Base-by-base conservation (phyloP, 2,797 vertebrate genomes). In the Rhinella marina region DNA sequence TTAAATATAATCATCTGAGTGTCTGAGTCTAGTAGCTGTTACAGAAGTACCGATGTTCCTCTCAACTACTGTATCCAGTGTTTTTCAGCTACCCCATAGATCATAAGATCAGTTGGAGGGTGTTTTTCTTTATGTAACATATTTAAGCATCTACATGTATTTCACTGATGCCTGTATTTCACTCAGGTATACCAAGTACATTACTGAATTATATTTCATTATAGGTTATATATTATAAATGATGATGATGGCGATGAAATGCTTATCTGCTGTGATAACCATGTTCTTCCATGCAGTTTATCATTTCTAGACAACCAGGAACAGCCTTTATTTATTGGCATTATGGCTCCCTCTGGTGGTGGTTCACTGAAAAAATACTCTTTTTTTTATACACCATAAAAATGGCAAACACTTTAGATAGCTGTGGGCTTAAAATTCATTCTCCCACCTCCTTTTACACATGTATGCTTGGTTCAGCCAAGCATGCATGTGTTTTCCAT, bases 291-390 rank as follows among this genome's bases (percentile, higher is more conserved):
- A 72, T 72, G 7, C 19, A 9, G 68, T 19, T 7, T 73, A 73
- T 73, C 8, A 73, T 10, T 32, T 48, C 1, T 48, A 19, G 29
- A n/a, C 29, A 72, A 32, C 25, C 10, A 9, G 11, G 17, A 4
- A 10, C 70, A 41, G 41, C 2, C 1, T 48, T 48, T 61, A 9
- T 68, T 66, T 66, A 66, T 66, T 66, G 11, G 14, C 17, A 66
- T 19, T 85, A n/a, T n/a, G 32, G 32, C 84, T 50, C 84, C 75
- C 75, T 78, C 84, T 86, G 75, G 59, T 86, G 84, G 84, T 52
- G n/a, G 64, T 29, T n/a, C 12, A 48, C 8, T 41, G 19, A 73
- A 73, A 10, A 73, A 23, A 17, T 4, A 73, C 7, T 73, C 1
- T 21, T 41, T 73, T 72, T 56, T 56, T 56, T 41, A 41, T 41